Evolutionary conservation across 2,113 vertebrate genomes (phyloP), one percentile per base, ranked within the genome.

Genomic region (Thinocorus orbignyianus): DNA sequence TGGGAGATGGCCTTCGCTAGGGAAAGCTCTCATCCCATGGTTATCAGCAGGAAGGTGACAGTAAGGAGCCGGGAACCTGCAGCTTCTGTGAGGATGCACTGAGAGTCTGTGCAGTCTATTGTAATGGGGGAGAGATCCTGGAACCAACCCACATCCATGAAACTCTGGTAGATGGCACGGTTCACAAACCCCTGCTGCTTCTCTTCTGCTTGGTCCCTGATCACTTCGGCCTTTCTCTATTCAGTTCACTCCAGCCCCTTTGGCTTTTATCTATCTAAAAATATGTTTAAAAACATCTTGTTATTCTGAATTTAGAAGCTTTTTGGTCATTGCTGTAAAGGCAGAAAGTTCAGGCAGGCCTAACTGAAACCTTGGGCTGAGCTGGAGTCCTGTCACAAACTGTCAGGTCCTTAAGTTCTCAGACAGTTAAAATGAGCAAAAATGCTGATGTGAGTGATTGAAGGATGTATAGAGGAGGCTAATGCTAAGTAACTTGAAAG

Each of bases 81-180:
- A 41, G 66, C 23, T 58, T 14, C 48, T 41, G 42, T 25, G 49
- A 31, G 35, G 8, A 33, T 0, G 2, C 3, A 0, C 18, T 14
- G 49, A 51, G 24, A 17, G 24, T 62, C 41, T 0, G 0, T 28
- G 33, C 55, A 25, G 42, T 2, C 7, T 49, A 30, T 66, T 66
- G 20, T 17, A 17, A 12, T 8, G 13, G 26, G 7, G 13, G 19
- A 35, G 13, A 80, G 31, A 1, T 1, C 35, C 64, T 58, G 44
- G 11, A 51, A 55, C 8, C 39, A 84, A 28, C 54, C 42, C 16
- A 31, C 48, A 55, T 24, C 44, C 18, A 4, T 2, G 24, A 14
- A 46, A 55, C 23, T 33, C n/a, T 30, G 17, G 12, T 6, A 19
- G 24, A 20, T 1, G 11, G 19, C 22, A 26, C 18, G 42, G 18